Evolutionary conservation across 2,888 invertebrate species (phyloP).

Genomic region (Stramonita haemastoma): DNA sequence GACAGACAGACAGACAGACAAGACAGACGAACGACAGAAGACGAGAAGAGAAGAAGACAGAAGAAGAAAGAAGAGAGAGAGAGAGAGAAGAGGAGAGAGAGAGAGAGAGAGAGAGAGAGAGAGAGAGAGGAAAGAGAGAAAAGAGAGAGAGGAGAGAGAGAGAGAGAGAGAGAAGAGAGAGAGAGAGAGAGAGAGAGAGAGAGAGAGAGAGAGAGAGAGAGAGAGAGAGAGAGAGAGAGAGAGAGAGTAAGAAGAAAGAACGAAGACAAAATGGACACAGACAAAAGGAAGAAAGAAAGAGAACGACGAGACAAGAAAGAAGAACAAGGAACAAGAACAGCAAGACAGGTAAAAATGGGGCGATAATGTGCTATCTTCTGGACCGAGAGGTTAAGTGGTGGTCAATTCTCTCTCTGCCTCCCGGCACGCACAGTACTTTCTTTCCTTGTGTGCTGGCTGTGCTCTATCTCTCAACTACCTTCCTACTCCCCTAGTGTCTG

Average conservation of each 20-base stretch:
- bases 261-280: neutral
- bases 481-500: too few species aligned
- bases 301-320: slow-evolving; percentile 15
- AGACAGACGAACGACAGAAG: neutral
- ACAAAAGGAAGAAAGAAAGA: neutral
- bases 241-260: neutral
- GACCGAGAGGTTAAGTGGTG: too few species aligned
- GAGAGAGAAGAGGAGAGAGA: slow-evolving; percentile 17
- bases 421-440: too few species aligned
- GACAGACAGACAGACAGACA: neutral
- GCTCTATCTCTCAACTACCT: too few species aligned
- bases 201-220: neutral
- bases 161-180: neutral
- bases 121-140: neutral
- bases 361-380: too few species aligned
- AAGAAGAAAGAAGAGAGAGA: neutral
- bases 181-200: neutral
- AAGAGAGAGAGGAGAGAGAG: neutral
- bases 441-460: too few species aligned
- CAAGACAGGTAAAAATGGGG: neutral
- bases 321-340: neutral
- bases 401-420: too few species aligned
- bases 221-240: neutral
- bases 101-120: neutral
- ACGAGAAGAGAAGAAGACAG: too few species aligned